Evolutionary conservation across 2,888 invertebrate genomes (phyloP).

Genomic region (Yponomeuta evonymella): DNA sequence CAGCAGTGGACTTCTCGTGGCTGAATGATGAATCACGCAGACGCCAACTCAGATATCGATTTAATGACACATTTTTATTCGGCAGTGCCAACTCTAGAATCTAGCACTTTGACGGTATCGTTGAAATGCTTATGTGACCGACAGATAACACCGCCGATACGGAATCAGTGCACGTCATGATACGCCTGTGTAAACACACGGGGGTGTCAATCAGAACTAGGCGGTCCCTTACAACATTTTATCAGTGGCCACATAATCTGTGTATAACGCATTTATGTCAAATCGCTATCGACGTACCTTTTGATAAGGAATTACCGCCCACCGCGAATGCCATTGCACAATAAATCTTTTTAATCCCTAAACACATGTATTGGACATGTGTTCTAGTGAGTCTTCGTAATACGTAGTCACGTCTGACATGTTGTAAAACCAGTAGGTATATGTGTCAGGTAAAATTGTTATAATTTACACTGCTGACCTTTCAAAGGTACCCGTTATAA

Average conservation of each 20-base stretch:
- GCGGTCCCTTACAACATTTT: slow-evolving; percentile 70
- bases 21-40: background rate
- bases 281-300: slow-evolving; percentile 60
- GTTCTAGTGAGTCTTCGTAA: background rate
- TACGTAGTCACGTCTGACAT: background rate
- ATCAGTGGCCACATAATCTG: slow-evolving; percentile 72
- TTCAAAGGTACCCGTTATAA: background rate
- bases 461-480: background rate
- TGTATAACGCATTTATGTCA: slow-evolving; percentile 73
- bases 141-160: slow-evolving; percentile 55
- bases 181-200: slow-evolving; percentile 62
- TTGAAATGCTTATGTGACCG: slow-evolving; percentile 46
- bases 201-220: slow-evolving; percentile 67
- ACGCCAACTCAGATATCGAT: background rate
- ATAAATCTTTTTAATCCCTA: slow-evolving; percentile 3
- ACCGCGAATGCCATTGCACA: slow-evolving; percentile 51
- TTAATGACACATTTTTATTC: slow-evolving; percentile 20
- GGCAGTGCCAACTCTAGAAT: slow-evolving; percentile 30
- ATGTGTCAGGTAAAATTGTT: background rate
- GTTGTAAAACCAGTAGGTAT: background rate
- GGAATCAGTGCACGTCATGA: slow-evolving; percentile 55
- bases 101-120: slow-evolving; percentile 43
- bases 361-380: background rate
- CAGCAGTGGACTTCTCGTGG: too few species aligned
- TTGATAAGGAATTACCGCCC: slow-evolving; percentile 65